These are phyloP conservation scores for Vanessa cardui DNA, from an alignment of 2,888 invertebrate species.

Conservation along the genomic window DNA sequence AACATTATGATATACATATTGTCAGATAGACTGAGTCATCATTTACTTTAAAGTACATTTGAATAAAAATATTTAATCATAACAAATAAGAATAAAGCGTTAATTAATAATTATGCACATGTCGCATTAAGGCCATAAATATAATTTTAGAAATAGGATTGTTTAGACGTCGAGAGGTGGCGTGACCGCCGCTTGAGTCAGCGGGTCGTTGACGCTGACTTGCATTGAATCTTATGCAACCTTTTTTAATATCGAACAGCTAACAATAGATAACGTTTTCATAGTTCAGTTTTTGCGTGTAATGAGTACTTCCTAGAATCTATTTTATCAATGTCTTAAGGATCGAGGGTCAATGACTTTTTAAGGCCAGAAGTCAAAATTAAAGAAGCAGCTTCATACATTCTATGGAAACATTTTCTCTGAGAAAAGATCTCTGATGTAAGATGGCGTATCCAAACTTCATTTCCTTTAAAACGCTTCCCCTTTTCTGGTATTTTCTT, in stretches of 20 bases:
- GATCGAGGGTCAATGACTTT: not conserved
- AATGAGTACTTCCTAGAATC: not conserved
- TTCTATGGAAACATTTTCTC: not conserved
- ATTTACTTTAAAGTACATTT: no score
- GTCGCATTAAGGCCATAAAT: no score
- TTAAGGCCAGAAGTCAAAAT: no score
- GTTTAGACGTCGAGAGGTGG: conserved; percentile 14
- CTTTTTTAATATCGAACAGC: not conserved
- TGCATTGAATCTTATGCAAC: conserved; percentile 15
- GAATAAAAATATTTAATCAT: not conserved
- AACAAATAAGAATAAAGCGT: not conserved
- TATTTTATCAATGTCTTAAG: not conserved
- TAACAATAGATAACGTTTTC: not conserved
- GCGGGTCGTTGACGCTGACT: conserved; percentile 21
- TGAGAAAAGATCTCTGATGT: not conserved
- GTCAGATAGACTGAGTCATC: no score
- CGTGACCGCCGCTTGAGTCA: conserved; percentile 21
- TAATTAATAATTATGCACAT: no score
- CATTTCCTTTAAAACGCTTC: no score
- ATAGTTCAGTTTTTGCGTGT: not conserved
- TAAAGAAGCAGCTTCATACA: no score
- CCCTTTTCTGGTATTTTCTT: no score
- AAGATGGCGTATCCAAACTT: no score
- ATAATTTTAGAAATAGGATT: not conserved
- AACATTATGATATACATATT: no score